A percentile compares a stretch with the other conserved stretches of the same genome.
These are phyloP conservation scores for Phrynosoma blainvillii DNA, from an alignment of 2,113 vertebrate species.

Conservation along the genomic window DNA sequence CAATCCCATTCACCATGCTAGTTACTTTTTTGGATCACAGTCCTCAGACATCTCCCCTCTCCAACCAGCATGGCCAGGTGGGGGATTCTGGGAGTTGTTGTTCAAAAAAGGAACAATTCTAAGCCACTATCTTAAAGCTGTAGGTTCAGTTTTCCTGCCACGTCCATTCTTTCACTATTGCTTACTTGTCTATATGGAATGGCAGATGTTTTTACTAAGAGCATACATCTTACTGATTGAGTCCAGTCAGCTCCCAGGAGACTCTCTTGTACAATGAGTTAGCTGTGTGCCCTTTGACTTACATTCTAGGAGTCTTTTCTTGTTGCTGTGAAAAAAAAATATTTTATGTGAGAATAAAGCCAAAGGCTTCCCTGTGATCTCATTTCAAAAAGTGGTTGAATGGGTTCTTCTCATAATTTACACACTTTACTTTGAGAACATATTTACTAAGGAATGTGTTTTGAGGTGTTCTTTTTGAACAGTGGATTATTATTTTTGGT, in stretches of 20 bases:
- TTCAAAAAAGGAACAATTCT: no score
- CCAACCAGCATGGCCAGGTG: no score
- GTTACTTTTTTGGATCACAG: no score
- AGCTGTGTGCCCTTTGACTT: not conserved
- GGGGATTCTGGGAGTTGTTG: no score
- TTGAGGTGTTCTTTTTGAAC: not conserved
- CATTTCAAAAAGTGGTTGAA: not conserved
- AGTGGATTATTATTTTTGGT: not conserved
- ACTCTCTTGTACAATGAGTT: not conserved
- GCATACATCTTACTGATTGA: not conserved
- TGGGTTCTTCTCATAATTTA: not conserved
- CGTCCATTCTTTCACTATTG: not conserved
- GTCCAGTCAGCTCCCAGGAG: not conserved
- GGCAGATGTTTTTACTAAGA: not conserved
- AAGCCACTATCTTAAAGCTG: not conserved
- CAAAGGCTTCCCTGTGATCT: constrained; percentile 14
- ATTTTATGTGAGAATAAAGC: constrained; percentile 1
- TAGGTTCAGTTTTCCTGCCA: not conserved
- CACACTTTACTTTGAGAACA: not conserved
- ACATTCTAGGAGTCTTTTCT: not conserved
- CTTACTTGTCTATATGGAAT: not conserved
- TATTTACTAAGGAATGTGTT: constrained; percentile 12
- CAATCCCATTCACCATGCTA: no score
- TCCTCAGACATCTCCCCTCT: no score
- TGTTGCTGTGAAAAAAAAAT: not conserved